Evolutionary conservation across 2,888 invertebrate genomes (phyloP), one percentile per base, ranked within the genome.

Genomic region (Eucera pruinosa): DNA sequence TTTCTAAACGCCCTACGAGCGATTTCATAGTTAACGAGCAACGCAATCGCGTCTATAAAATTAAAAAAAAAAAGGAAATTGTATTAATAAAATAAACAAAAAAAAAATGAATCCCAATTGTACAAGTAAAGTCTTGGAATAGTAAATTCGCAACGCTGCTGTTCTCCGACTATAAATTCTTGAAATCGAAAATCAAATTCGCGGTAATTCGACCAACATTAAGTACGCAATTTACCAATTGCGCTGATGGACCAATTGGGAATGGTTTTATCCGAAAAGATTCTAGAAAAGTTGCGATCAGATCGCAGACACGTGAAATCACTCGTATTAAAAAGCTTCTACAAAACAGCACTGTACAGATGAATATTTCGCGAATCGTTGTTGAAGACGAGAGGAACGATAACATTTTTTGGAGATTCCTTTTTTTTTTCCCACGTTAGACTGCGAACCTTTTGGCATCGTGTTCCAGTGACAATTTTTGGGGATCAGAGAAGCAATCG

Each of bases 381-480:
- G 15, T 39, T 18, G 25, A 48, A 25, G 1, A 39, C 9, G 39
- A 18, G 33, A 23, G 27, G 9, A 7, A n/a, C n/a, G 54, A 43
- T 15, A 30, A 27, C 20, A 27, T 41, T 57, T 58, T 57, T 36
- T 5, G 20, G 15, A 43, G 27, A 18, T 73, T 61, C 50, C 30
- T 13, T 18, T 50, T 23, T 48, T 64, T n/a, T 73, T 36, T 60
- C 11, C 4, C 27, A 23, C 15, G 30, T 41, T 18, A 30, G 43
- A 41, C n/a, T 4, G 57, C 62, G 41, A 65, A 7, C 36, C 60
- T 43, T 61, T 27, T 9, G 64, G 23, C 74, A 66, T 73, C 55
- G 48, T 67, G 76, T 73, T 73, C 76, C 76, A 67, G 57, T 66
- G 74, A 73, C 30, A 43, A 67, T 76, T 50, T 52, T 66, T 55